phyloP scores from a whole-genome alignment of 2,888 invertebrate genomes.

The Hypsopygia costalis region DNA sequence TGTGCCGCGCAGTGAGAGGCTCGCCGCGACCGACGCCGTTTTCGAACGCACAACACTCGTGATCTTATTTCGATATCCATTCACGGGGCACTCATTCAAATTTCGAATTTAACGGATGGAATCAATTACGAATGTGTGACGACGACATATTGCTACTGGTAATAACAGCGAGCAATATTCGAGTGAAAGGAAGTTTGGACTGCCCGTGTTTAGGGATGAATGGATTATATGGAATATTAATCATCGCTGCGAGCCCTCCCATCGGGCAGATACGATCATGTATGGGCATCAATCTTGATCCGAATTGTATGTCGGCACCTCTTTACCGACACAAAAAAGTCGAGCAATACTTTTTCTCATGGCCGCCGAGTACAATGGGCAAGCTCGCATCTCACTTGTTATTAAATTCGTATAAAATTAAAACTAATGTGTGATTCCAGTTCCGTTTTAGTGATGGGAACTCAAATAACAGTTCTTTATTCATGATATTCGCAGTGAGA shows the following conservation, averaged over 20 bases:
- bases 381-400: conserved; percentile 67
- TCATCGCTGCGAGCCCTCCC: conserved; percentile 53
- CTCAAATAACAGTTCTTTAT: conserved; percentile 58
- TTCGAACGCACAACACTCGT: conserved; percentile 54
- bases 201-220: conserved; percentile 48
- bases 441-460: conserved; percentile 76
- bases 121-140: conserved; percentile 70
- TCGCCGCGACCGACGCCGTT: conserved; percentile 31
- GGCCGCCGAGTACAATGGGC: conserved; percentile 61
- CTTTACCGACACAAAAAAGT: conserved; percentile 71
- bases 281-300: conserved; percentile 70
- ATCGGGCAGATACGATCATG: conserved; percentile 65
- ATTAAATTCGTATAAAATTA: conserved; percentile 81
- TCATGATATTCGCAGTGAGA: conserved; percentile 26
- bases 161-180: conserved; percentile 28
- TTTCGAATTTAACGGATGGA: conserved; percentile 69
- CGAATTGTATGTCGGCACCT: conserved; percentile 72
- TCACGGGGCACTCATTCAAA: conserved; percentile 68
- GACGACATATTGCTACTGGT: conserved; percentile 63
- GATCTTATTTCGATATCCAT: conserved; percentile 69
- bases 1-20: conserved; percentile 62
- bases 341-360: conserved; percentile 68
- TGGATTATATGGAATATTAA: conserved; percentile 75
- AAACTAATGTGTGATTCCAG: conserved; percentile 77
- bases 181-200: conserved; percentile 45